Evolutionary conservation across 37 sponge, comb jelly and placozoan species (phyloP), one percentile per base, ranked within the genome.

Genomic region (Crambe crambe): DNA sequence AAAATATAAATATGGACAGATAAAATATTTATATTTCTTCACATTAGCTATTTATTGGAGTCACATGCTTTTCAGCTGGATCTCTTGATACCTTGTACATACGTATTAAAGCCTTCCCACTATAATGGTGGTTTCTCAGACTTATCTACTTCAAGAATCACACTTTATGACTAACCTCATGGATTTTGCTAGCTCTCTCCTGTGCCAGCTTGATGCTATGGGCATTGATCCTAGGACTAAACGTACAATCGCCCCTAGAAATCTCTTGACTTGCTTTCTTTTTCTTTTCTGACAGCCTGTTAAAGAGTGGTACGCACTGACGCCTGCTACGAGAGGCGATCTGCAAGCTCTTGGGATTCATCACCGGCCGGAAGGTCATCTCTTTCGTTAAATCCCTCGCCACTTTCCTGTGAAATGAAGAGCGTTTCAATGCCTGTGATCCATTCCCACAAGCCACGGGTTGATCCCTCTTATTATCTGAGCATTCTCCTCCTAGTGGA

Each of bases 171-270:
- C 22, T 3, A 0, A 82, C 74, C 80, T 86, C 75, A 1, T 72
- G 36, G 34, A 85, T 34, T 25, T 66, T 77, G 41, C 42, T 61
- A 0, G 38, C 56, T 57, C 90, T 85, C 76, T 85, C 86, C 36
- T 85, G 67, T 2, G 89, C 86, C 35, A 89, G 34, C 42, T 79
- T 77, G 8, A 94, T 20, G 37, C 88, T 87, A 30, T 59, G 17
- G 17, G 83, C 56, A 70, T 89, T 94, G 29, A 89, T 64, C 70
- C 83, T 89, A 26, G 94, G 88, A 15, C 76, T 37, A 56, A 87
- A 87, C 26, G 94, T 89, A 8, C 75, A 67, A 15, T 74, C 8
- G 2, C 3, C 37, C n/a, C 85, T 60, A 4, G 77, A 25, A 31
- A 34, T 36, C 35, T 20, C 17, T 2, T 32, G 26, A 17, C 30